Evolutionary conservation across 1,140 invertebrate species (phyloP).

Genomic region (Dermatophagoides farinae): DNA sequence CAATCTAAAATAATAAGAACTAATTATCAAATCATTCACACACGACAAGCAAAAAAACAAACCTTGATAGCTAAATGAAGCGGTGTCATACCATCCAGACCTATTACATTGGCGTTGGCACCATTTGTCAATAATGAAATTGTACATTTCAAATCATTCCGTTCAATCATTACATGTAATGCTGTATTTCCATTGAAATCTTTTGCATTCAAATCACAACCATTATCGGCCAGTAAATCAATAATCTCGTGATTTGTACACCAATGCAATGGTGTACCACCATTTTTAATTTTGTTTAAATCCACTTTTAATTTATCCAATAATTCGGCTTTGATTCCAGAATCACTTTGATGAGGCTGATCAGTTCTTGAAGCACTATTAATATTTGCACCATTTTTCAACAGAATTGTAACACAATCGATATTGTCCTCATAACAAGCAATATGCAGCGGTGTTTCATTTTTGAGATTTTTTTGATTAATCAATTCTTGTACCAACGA

Average conservation of each 20-base stretch:
- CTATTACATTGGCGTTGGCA: conserved; percentile 30
- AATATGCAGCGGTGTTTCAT: conserved; percentile 61
- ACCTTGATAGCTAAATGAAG: conserved; percentile 39
- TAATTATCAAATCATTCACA: background rate
- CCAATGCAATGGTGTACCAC: conserved; percentile 79
- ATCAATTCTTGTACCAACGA: conserved; percentile 22
- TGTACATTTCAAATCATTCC: conserved; percentile 24
- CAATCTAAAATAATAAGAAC: conserved; percentile 4
- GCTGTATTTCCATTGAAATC: conserved; percentile 66
- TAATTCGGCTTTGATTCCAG: conserved; percentile 20
- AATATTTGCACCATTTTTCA: conserved; percentile 60
- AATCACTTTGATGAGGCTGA: background rate
- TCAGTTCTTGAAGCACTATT: conserved; percentile 41
- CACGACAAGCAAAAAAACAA: too few relatives aligned
- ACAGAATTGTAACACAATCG: conserved; percentile 59
- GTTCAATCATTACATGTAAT: conserved; percentile 48
- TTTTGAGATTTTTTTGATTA: conserved; percentile 55
- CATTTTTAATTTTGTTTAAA: conserved; percentile 57
- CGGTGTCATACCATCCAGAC: conserved; percentile 50
- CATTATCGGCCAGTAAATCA: conserved; percentile 50
- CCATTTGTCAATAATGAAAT: conserved; percentile 24
- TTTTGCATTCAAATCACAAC: conserved; percentile 58
- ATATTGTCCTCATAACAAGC: conserved; percentile 61
- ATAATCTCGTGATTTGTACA: conserved; percentile 45
- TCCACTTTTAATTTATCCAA: conserved; percentile 21